These are phyloP conservation scores for Lepus townsendii DNA, from an alignment of 2,797 vertebrate genomes.

Conservation along the genomic window DNA sequence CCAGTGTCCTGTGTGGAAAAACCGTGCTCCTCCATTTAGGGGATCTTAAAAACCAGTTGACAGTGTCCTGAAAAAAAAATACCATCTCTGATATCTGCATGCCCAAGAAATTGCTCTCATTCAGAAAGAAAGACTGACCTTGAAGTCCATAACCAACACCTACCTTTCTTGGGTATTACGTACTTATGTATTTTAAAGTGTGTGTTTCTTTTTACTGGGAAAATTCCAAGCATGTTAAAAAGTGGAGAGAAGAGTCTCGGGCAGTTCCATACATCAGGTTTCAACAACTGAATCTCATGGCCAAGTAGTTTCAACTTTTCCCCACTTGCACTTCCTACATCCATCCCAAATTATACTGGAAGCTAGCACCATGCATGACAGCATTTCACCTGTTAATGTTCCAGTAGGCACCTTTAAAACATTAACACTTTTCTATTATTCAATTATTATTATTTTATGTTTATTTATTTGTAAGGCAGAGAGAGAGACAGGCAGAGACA, in stretches of 20 bases:
- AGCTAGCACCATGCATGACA: not conserved
- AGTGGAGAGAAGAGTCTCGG: not conserved
- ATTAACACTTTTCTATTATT: slow-evolving; percentile 3
- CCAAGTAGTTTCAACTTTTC: not conserved
- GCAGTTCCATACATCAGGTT: not conserved
- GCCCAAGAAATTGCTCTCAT: slow-evolving; percentile 26
- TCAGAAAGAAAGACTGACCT: not conserved
- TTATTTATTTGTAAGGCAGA: not conserved
- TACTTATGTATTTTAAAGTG: not conserved
- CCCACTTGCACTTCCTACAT: not conserved
- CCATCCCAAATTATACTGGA: slow-evolving; percentile 51
- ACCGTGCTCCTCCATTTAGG: not conserved
- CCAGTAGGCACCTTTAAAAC: not conserved
- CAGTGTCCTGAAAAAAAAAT: not conserved
- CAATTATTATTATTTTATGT: not conserved
- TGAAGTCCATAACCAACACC: not conserved
- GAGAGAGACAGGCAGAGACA: not conserved
- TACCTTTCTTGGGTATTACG: not conserved
- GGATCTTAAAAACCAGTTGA: not conserved
- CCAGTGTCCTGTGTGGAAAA: not conserved
- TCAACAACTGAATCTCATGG: not conserved
- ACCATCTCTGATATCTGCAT: not conserved
- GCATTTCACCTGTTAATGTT: slow-evolving; percentile 54
- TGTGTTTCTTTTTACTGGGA: not conserved
- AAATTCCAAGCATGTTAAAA: not conserved